Evolutionary conservation across 2,888 invertebrate genomes (phyloP), one percentile per base, ranked within the genome.

Genomic region (Chrysopilus asiliformis): DNA sequence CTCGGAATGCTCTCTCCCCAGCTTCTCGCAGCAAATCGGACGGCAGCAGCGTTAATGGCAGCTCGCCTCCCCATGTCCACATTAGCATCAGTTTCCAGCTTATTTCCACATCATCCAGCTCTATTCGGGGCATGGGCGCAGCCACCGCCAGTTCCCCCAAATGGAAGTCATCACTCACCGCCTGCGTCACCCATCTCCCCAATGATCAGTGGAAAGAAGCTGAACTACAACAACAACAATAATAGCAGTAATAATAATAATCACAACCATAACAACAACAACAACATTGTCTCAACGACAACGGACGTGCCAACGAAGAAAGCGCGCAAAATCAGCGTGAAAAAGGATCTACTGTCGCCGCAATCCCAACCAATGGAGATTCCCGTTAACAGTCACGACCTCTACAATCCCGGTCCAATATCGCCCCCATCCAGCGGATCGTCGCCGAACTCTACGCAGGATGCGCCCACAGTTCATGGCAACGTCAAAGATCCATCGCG

Each of bases 341-440:
- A 61, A 41, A 61, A 60, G 41, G 60, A 61, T 31, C 49, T 58
- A 30, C 51, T 53, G 25, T 54, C 57, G n/a, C 49, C 50, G n/a
- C 18, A 27, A 6, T 19, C 36, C 7, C 35, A 35, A 24, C 43
- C 49, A 24, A 48, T 53, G 22, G 58, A 61, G 25, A 51, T 60
- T 2, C 51, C 49, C 19, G 32, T 37, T 2, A 26, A 26, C n/a
- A 8, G 50, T 5, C 47, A 53, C 24, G 37, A 42, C 13, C 16
- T 40, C 5, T 41, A 42, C 4, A 40, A 26, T 2, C 44, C 51
- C 3, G 61, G 61, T 1, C 57, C 76, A 38, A 60, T 68, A 53
- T 52, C 75, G 52, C 59, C 69, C 4, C 70, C 71, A 2, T 67
- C 68, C 4, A 68, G 70, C 13, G 70, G 71, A 18, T 70, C 69